These are phyloP conservation scores for Cinclus mexicanus DNA, from an alignment of 2,113 vertebrate species.

Conservation along the genomic window DNA sequence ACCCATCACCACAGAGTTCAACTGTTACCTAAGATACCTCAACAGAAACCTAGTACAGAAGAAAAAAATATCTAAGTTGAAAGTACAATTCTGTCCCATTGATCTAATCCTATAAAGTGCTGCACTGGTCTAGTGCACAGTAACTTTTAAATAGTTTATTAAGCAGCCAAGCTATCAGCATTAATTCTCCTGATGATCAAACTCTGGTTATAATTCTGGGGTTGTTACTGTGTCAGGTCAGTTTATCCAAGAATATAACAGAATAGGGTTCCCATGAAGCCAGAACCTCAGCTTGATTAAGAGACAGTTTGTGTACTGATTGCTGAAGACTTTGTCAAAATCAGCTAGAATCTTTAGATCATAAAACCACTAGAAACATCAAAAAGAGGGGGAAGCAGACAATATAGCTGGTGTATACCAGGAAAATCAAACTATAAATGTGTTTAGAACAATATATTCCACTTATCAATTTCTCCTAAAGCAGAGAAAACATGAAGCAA, in stretches of 20 bases:
- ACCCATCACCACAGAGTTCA: neutral
- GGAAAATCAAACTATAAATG: neutral
- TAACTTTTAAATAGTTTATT: neutral
- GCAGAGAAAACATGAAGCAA: neutral
- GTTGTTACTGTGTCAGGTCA: neutral
- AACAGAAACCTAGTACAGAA: neutral
- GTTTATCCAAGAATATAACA: neutral
- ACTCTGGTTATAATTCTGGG: neutral
- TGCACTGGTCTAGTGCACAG: accelerated
- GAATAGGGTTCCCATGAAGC: neutral
- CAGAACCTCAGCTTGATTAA: neutral
- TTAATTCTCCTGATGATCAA: neutral
- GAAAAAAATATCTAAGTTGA: neutral
- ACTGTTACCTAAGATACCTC: neutral
- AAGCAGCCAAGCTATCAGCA: neutral
- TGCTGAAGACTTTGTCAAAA: neutral
- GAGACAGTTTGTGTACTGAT: neutral
- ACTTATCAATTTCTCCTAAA: neutral
- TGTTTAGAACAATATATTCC: neutral
- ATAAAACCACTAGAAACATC: neutral
- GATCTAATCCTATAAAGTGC: neutral
- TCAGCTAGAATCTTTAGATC: neutral
- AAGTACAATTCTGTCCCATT: neutral
- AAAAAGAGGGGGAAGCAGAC: neutral
- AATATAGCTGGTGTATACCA: neutral